Conservation (phyloP, 2,888 invertebrate species). For the Panorpa germanica region DNA sequence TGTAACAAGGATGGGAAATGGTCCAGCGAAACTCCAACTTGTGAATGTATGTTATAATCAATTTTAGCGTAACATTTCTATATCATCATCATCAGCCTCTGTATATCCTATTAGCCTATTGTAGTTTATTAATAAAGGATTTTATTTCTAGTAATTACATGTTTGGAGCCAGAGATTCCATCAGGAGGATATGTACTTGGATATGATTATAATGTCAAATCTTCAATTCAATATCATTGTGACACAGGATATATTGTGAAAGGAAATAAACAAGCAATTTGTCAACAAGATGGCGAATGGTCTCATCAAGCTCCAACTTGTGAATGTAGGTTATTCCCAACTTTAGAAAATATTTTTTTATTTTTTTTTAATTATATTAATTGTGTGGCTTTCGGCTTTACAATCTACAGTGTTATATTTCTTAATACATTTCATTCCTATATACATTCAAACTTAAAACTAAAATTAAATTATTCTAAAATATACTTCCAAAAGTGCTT, state of each 20-base stretch:
- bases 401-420: too few species aligned
- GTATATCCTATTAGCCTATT: constrained; percentile 3
- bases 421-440: too few species aligned
- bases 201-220: constrained; percentile 77
- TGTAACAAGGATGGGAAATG: constrained; percentile 76
- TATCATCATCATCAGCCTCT: neutral
- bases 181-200: constrained; percentile 74
- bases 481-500: too few species aligned
- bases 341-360: constrained; percentile 1
- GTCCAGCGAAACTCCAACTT: constrained; percentile 71
- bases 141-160: constrained; percentile 51
- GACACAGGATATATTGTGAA: constrained; percentile 65
- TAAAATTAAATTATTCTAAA: too few species aligned
- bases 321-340: constrained; percentile 44
- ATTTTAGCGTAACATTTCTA: constrained; percentile 7
- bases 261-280: constrained; percentile 50
- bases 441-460: too few species aligned
- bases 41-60: constrained; percentile 66
- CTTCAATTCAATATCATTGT: constrained; percentile 73
- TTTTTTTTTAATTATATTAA: constrained; percentile 6
- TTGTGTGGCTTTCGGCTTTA: too few species aligned
- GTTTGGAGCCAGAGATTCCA: constrained; percentile 72
- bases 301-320: constrained; percentile 63
- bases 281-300: constrained; percentile 67
- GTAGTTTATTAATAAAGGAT: constrained; percentile 7